Evolutionary conservation across 2,888 invertebrate species (phyloP).

Genomic region (Clepsis dumicolana): DNA sequence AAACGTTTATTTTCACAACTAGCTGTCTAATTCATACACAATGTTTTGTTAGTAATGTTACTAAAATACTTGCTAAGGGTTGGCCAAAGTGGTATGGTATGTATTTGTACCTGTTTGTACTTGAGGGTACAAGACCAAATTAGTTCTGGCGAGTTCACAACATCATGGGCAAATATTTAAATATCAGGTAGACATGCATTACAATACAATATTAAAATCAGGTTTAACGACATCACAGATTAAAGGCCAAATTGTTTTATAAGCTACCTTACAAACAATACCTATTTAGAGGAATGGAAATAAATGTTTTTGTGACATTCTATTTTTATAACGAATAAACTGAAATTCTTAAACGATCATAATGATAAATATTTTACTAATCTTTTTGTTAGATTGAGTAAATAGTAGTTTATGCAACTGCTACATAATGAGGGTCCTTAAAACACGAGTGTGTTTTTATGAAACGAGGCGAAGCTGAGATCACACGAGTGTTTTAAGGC

Average conservation of each 20-base stretch:
- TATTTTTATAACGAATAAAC: slow-evolving; percentile 4
- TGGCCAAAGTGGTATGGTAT: slow-evolving; percentile 11
- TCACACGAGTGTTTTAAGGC: too few relatives aligned
- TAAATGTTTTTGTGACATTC: slow-evolving; percentile 33
- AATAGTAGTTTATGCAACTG: too few relatives aligned
- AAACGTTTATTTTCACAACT: slow-evolving; percentile 50
- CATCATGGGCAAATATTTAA: not conserved
- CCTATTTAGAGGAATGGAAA: slow-evolving; percentile 14
- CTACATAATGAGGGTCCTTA: too few relatives aligned
- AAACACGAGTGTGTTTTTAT: too few relatives aligned
- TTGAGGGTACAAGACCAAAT: slow-evolving; percentile 12
- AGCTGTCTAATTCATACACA: slow-evolving; percentile 56
- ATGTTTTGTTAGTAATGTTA: slow-evolving; percentile 35
- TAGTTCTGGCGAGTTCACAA: slow-evolving; percentile 27
- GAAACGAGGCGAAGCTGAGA: too few relatives aligned
- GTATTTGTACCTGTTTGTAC: slow-evolving; percentile 16
- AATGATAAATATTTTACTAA: not conserved
- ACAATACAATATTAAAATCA: slow-evolving; percentile 42
- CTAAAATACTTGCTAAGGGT: slow-evolving; percentile 13
- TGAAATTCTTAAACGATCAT: not conserved
- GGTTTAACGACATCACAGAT: slow-evolving; percentile 47
- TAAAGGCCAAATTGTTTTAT: slow-evolving; percentile 44
- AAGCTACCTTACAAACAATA: slow-evolving; percentile 33
- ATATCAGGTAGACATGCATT: slow-evolving; percentile 21
- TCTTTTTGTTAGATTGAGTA: not conserved